Evolutionary conservation across 2,113 vertebrate genomes (phyloP).

Genomic region (Scytalopus superciliaris): DNA sequence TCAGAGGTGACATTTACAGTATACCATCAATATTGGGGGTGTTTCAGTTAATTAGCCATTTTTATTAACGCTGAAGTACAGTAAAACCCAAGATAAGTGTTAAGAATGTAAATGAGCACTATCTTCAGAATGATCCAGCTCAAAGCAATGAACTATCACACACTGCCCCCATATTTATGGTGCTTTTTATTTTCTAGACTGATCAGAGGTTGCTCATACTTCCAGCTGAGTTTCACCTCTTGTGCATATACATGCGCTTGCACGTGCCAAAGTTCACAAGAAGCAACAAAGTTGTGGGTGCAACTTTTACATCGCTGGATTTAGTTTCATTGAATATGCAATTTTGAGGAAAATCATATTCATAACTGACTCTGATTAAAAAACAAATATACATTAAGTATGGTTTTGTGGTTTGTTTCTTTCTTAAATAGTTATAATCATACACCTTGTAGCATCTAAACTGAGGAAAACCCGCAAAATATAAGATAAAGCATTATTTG

Average conservation of each 20-base stretch:
- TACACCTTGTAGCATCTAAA: background rate
- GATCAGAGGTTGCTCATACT: background rate
- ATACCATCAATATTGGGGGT: conserved; percentile 37
- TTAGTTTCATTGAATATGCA: background rate
- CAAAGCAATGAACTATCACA: background rate
- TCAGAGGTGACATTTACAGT: conserved; percentile 48
- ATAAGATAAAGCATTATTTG: background rate
- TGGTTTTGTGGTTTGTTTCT: background rate
- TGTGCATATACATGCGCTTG: background rate
- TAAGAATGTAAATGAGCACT: conserved; percentile 49
- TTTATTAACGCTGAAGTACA: conserved; percentile 56
- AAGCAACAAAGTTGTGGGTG: background rate
- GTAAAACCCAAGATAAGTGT: conserved; percentile 37
- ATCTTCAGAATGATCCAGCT: background rate
- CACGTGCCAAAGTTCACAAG: background rate
- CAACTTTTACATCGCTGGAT: background rate
- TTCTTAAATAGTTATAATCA: background rate
- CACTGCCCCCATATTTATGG: background rate
- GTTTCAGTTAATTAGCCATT: conserved; percentile 58
- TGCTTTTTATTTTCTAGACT: background rate
- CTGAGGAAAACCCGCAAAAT: background rate
- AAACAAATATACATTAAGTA: background rate
- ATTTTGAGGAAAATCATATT: background rate
- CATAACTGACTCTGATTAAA: background rate
- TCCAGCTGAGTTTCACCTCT: background rate